Percentiles rank a stretch among this genome's conserved stretches.
Conservation (phyloP, 2,888 invertebrate species). For the Cosmorhoe ocellata region DNA sequence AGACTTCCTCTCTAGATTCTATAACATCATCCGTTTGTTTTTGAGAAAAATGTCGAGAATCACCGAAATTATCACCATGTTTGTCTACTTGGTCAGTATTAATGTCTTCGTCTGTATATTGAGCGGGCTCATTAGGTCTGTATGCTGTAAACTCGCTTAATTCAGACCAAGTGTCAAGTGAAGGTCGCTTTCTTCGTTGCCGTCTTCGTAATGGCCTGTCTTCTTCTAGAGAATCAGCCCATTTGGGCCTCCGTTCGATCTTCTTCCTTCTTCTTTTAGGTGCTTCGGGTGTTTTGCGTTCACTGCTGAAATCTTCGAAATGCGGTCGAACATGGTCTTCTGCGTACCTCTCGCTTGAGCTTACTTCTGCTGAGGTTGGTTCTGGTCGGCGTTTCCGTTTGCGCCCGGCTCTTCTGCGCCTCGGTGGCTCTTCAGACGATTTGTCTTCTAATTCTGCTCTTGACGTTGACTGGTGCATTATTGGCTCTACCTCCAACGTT, state of each 20-base stretch:
- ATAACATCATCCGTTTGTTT: not conserved
- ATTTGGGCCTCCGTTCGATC: constrained; percentile 56
- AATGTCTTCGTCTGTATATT: constrained; percentile 29
- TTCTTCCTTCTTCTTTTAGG: constrained; percentile 61
- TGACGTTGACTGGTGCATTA: constrained; percentile 44
- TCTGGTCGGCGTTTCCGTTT: constrained; percentile 85
- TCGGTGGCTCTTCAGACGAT: constrained; percentile 56
- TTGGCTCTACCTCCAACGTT: constrained; percentile 61
- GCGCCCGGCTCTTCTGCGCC: constrained; percentile 73
- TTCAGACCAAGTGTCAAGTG: constrained; percentile 46
- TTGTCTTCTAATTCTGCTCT: constrained; percentile 59
- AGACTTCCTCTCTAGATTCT: constrained; percentile 14
- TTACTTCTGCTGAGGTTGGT: constrained; percentile 44
- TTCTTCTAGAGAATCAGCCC: constrained; percentile 64
- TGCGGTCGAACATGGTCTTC: constrained; percentile 47
- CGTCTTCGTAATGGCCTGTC: constrained; percentile 61
- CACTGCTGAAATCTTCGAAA: constrained; percentile 44
- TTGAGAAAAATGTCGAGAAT: constrained; percentile 5
- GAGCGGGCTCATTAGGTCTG: constrained; percentile 31
- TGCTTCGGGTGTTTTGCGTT: constrained; percentile 45
- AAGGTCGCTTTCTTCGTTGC: constrained; percentile 60
- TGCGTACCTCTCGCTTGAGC: constrained; percentile 46
- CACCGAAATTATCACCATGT: constrained; percentile 8
- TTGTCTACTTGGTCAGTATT: constrained; percentile 24
- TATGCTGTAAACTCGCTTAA: constrained; percentile 51